These are phyloP conservation scores for Galeopsomyia nigrocyanea DNA, from an alignment of 2,888 invertebrate genomes.

Conservation along the genomic window DNA sequence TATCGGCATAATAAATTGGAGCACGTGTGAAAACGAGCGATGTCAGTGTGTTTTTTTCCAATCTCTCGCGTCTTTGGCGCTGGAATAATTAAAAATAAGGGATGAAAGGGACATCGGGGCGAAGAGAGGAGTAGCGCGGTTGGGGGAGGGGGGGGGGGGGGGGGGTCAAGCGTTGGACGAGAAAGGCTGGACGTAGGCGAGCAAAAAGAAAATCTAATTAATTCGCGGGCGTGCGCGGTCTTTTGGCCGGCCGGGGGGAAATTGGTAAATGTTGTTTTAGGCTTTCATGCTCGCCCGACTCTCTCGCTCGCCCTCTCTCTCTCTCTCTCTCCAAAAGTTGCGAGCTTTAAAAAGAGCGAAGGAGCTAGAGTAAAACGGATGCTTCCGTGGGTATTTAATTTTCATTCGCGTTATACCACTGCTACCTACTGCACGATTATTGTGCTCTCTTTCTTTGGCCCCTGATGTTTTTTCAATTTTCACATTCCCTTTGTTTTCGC, in stretches of 20 bases:
- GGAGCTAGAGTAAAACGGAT: neutral
- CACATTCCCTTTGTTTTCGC: neutral
- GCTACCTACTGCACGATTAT: neutral
- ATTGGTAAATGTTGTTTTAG: conserved; percentile 57
- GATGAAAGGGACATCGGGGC: conserved; percentile 55
- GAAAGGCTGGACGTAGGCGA: conserved; percentile 3
- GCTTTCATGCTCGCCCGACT: conserved; percentile 51
- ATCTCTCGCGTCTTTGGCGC: neutral
- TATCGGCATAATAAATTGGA: neutral
- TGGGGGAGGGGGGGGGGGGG: neutral
- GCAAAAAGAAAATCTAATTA: conserved; percentile 50
- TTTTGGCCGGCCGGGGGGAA: conserved; percentile 29
- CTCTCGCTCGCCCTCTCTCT: neutral
- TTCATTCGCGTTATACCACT: neutral
- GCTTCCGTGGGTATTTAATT: neutral
- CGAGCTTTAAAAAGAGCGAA: conserved; percentile 33
- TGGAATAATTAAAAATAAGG: conserved; percentile 58
- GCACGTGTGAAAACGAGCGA: neutral
- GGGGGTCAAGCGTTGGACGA: conserved; percentile 18
- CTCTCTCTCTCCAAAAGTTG: conserved; percentile 31
- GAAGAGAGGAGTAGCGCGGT: conserved; percentile 22
- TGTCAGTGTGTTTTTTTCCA: conserved; percentile 38
- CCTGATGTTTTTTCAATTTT: neutral
- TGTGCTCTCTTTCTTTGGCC: neutral
- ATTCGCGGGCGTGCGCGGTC: conserved; percentile 37